Percentiles rank a stretch among this genome's conserved stretches.
These are phyloP conservation scores for Tubiluchus corallicola DNA, from an alignment of 2,888 invertebrate genomes.

Conservation along the genomic window DNA sequence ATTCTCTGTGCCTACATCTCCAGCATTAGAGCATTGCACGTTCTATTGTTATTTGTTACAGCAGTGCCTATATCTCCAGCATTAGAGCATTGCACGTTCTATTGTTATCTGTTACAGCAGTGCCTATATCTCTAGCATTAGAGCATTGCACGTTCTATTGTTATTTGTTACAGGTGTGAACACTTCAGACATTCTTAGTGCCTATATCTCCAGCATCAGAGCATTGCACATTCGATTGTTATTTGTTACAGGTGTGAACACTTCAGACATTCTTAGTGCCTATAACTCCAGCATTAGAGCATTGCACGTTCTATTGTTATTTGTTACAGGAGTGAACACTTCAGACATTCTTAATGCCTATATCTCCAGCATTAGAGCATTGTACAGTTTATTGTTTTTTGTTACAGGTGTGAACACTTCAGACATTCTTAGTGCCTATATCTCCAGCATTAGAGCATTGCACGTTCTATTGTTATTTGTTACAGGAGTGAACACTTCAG, in stretches of 20 bases:
- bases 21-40: constrained; percentile 74
- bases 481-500: constrained; percentile 77
- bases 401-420: too few species aligned
- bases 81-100: neutral
- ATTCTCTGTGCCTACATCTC: constrained; percentile 90
- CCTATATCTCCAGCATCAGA: too few species aligned
- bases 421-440: constrained; percentile 56
- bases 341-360: too few species aligned
- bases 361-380: too few species aligned
- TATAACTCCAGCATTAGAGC: too few species aligned
- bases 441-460: constrained; percentile 39
- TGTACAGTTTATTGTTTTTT: neutral
- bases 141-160: neutral
- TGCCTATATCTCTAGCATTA: too few species aligned
- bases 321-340: too few species aligned
- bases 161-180: too few species aligned
- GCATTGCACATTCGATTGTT: neutral
- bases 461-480: neutral
- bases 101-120: neutral
- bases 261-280: too few species aligned
- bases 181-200: too few species aligned
- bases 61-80: too few species aligned
- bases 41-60: constrained; percentile 37
- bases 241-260: too few species aligned
- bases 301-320: neutral